phyloP scores from a whole-genome alignment of 2,113 vertebrate species.

The Strigops habroptila region DNA sequence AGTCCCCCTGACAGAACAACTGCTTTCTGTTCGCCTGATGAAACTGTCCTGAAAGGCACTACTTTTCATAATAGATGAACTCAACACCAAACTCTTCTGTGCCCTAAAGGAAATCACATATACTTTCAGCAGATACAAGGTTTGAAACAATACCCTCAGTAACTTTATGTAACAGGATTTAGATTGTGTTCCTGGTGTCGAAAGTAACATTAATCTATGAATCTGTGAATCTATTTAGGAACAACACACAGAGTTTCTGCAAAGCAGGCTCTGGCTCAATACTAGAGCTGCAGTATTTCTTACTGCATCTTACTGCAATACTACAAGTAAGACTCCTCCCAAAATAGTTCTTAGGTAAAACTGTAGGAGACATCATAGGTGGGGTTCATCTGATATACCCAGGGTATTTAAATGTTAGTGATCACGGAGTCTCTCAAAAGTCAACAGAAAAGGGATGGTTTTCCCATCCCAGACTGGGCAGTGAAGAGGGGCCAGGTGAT shows the following conservation, averaged over 20 bases:
- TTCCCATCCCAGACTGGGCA: not conserved
- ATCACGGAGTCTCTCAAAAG: not conserved
- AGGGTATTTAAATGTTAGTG: not conserved
- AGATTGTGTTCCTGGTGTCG: not conserved
- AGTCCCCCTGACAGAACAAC: not conserved
- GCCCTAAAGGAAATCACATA: not conserved
- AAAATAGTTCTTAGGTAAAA: not conserved
- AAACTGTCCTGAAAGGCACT: not conserved
- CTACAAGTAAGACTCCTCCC: not conserved
- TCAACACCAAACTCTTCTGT: not conserved
- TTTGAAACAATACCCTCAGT: not conserved
- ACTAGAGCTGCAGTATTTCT: not conserved
- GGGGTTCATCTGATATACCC: not conserved
- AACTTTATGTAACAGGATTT: not conserved
- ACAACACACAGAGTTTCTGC: not conserved
- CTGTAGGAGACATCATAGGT: not conserved
- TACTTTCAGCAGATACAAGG: not conserved
- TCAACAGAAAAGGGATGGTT: not conserved
- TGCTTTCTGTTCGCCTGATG: not conserved
- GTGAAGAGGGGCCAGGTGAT: not conserved
- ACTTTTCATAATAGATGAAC: not conserved
- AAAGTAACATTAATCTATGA: not conserved
- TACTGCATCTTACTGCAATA: not conserved
- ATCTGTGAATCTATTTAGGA: not conserved
- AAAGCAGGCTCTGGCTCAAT: not conserved